Percentiles rank a stretch among this genome's conserved stretches.
phyloP scores from a whole-genome alignment of 2,888 invertebrate genomes.

The Nephrocerus scutellatus region DNA sequence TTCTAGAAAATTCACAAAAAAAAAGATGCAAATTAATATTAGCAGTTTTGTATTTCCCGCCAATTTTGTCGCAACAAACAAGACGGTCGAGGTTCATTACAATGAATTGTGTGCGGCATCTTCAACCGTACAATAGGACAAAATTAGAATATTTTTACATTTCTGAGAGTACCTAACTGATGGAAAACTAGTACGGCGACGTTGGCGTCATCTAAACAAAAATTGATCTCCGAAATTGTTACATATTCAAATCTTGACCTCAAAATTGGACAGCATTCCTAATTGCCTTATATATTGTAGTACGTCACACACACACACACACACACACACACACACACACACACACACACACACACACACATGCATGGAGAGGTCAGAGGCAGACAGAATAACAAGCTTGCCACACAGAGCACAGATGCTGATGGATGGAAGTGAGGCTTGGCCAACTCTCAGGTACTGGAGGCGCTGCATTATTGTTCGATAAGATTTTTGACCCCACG shows the following conservation, averaged over 20 bases:
- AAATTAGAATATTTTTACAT: conserved; percentile 3
- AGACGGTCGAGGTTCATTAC: too few species aligned
- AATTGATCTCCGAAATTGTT: conserved; percentile 4
- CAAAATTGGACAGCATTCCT: conserved; percentile 17
- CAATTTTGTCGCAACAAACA: too few species aligned
- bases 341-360: conserved; percentile 5
- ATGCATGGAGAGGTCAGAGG: conserved; percentile 30
- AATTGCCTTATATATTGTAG: conserved; percentile 33
- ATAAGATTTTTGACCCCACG: conserved; percentile 28
- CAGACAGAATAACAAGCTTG: conserved; percentile 19
- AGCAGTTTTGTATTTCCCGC: too few species aligned
- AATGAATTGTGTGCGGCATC: too few species aligned
- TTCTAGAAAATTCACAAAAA: too few species aligned
- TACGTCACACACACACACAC: conserved; percentile 9
- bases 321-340: conserved; percentile 6
- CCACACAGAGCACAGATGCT: conserved; percentile 13
- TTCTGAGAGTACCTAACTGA: neutral
- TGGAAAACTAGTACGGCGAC: too few species aligned
- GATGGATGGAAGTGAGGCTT: conserved; percentile 8
- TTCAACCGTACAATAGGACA: too few species aligned
- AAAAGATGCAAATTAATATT: too few species aligned
- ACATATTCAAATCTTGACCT: conserved; percentile 12
- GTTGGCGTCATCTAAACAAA: too few species aligned
- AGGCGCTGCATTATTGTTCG: conserved; percentile 11
- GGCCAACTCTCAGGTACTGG: too few species aligned